Evolutionary conservation across 2,113 vertebrate species (phyloP).

Genomic region (Anoura caudifer): DNA sequence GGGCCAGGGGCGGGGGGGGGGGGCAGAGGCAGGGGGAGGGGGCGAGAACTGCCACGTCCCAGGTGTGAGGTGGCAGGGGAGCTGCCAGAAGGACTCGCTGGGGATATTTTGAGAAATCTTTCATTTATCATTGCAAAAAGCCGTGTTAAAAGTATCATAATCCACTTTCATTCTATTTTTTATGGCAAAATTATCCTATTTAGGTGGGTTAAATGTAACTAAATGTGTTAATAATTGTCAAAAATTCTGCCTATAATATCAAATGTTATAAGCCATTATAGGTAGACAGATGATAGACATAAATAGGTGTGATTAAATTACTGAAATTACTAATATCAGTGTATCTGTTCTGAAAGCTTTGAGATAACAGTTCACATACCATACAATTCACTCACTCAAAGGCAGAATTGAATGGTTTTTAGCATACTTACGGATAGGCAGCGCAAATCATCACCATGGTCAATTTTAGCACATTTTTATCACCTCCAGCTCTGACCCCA

Average conservation of each 20-base stretch:
- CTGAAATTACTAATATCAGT: neutral
- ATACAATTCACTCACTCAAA: neutral
- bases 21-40: neutral
- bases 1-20: neutral
- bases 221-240: neutral
- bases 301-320: neutral
- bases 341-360: neutral
- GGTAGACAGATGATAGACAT: neutral
- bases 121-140: neutral
- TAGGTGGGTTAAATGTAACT: neutral
- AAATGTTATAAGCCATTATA: neutral
- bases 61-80: neutral
- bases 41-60: rapidly evolving
- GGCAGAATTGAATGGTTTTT: neutral
- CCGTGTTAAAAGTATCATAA: neutral
- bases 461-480: neutral
- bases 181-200: neutral
- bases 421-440: neutral
- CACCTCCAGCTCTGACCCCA: neutral
- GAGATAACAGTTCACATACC: neutral
- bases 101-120: neutral
- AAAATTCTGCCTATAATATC: neutral
- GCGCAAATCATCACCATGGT: neutral
- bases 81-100: neutral
- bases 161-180: neutral